Evolutionary conservation across 2,113 vertebrate species (phyloP).

Genomic region (Phalacrocorax aristotelis): DNA sequence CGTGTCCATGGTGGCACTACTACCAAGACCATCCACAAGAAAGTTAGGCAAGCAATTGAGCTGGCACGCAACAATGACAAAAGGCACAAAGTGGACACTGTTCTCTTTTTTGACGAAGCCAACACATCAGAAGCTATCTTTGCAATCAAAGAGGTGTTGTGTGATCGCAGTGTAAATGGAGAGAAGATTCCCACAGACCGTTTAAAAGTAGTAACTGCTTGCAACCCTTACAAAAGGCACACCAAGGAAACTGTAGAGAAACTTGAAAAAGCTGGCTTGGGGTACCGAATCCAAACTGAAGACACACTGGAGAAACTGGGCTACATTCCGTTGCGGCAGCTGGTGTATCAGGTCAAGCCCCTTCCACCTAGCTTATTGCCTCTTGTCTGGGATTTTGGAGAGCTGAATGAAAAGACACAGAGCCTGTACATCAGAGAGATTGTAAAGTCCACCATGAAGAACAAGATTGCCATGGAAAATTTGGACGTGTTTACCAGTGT

Average conservation of each 20-base stretch:
- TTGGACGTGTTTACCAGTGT: slow-evolving; percentile 60
- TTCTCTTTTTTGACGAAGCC: slow-evolving; percentile 82
- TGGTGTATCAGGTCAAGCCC: slow-evolving; percentile 80
- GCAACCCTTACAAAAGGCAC: slow-evolving; percentile 82
- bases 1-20: slow-evolving; percentile 81
- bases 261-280: slow-evolving; percentile 78
- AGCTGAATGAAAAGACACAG: slow-evolving; percentile 76
- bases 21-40: slow-evolving; percentile 75
- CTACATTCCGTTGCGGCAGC: slow-evolving; percentile 76
- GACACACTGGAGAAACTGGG: slow-evolving; percentile 78
- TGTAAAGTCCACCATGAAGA: slow-evolving; percentile 63
- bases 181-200: slow-evolving; percentile 50
- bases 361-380: slow-evolving; percentile 80
- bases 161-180: slow-evolving; percentile 74
- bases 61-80: slow-evolving; percentile 64
- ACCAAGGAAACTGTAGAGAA: slow-evolving; percentile 71
- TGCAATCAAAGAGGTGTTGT: slow-evolving; percentile 82
- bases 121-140: slow-evolving; percentile 82
- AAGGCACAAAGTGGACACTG: slow-evolving; percentile 66
- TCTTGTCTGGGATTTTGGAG: slow-evolving; percentile 83
- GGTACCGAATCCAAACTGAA: slow-evolving; percentile 75
- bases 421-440: slow-evolving; percentile 77
- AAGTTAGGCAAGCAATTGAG: slow-evolving; percentile 71
- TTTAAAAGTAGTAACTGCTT: slow-evolving; percentile 80
- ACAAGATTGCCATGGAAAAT: slow-evolving; percentile 30